phyloP scores from a whole-genome alignment of 2,113 vertebrate genomes.

The Ictidomys tridecemlineatus region DNA sequence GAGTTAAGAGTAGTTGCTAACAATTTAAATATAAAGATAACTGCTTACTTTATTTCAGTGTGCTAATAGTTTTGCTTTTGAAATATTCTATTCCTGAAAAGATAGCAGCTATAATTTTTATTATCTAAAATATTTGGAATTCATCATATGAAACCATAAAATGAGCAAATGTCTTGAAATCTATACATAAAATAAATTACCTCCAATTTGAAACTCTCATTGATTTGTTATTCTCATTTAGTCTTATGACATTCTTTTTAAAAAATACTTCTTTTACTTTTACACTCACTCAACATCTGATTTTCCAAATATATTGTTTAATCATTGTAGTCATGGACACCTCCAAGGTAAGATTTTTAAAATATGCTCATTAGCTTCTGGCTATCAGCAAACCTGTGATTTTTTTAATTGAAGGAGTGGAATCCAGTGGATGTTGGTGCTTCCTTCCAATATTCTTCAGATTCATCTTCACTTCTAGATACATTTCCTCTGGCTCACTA shows the following conservation, averaged over 20 bases:
- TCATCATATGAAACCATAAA: slow-evolving; percentile 78
- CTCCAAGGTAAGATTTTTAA: slow-evolving; percentile 91
- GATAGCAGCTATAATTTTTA: slow-evolving; percentile 66
- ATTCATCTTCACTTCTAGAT: slow-evolving; percentile 96
- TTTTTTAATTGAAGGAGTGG: slow-evolving; percentile 95
- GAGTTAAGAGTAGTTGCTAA: too few species aligned
- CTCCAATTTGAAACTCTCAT: slow-evolving; percentile 80
- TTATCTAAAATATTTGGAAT: slow-evolving; percentile 86
- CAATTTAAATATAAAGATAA: too few species aligned
- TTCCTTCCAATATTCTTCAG: slow-evolving; percentile 94
- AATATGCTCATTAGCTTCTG: slow-evolving; percentile 96
- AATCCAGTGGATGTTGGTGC: slow-evolving; percentile 93
- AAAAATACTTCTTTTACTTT: slow-evolving; percentile 86
- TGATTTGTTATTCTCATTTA: too few species aligned
- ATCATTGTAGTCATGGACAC: slow-evolving; percentile 87
- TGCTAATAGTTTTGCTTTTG: too few species aligned
- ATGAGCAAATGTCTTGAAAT: slow-evolving; percentile 80
- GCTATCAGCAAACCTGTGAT: slow-evolving; percentile 96
- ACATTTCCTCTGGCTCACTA: slow-evolving; percentile 96
- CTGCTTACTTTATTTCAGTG: too few species aligned
- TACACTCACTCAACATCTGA: slow-evolving; percentile 74
- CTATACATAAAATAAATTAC: slow-evolving; percentile 88
- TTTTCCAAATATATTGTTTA: slow-evolving; percentile 80
- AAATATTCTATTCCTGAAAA: too few species aligned
- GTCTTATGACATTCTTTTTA: slow-evolving; percentile 80